These are phyloP conservation scores for Orientallactaga sibirica DNA, from an alignment of 2,797 vertebrate genomes.

Conservation along the genomic window DNA sequence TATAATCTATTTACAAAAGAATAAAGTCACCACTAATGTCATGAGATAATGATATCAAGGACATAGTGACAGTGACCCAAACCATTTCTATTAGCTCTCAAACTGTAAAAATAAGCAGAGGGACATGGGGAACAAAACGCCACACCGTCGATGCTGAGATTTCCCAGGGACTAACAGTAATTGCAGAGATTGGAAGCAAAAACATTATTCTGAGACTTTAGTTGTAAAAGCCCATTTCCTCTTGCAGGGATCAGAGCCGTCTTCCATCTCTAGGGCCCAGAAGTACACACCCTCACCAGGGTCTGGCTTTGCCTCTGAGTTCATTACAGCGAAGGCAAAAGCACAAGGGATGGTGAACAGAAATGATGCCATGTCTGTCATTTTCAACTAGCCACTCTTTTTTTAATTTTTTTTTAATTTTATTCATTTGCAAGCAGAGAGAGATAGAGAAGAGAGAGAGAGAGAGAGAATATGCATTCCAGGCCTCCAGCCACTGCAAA, in stretches of 20 bases:
- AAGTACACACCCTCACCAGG: neutral
- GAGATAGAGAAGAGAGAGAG: too few relatives aligned
- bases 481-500: too few relatives aligned
- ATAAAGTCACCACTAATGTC: neutral
- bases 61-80: neutral
- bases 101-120: neutral
- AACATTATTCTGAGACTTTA: conserved; percentile 61
- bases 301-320: conserved; percentile 29
- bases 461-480: too few relatives aligned
- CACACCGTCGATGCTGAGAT: neutral
- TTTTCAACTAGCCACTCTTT: conserved; percentile 13
- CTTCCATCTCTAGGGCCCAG: conserved; percentile 32
- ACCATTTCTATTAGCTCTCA: neutral
- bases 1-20: neutral
- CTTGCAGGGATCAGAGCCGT: conserved; percentile 32
- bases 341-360: conserved; percentile 14
- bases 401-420: too few relatives aligned
- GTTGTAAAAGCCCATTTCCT: conserved; percentile 45
- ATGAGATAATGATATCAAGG: conserved; percentile 1
- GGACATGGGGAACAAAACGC: rapidly evolving
- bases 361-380: conserved; percentile 57
- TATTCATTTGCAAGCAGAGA: too few relatives aligned
- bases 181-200: conserved; percentile 1
- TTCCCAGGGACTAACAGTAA: neutral
- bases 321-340: neutral